A percentile compares a stretch with the other conserved stretches of the same genome.
Evolutionary conservation across 2,888 invertebrate species (phyloP).

Genomic region (Blera fallax): DNA sequence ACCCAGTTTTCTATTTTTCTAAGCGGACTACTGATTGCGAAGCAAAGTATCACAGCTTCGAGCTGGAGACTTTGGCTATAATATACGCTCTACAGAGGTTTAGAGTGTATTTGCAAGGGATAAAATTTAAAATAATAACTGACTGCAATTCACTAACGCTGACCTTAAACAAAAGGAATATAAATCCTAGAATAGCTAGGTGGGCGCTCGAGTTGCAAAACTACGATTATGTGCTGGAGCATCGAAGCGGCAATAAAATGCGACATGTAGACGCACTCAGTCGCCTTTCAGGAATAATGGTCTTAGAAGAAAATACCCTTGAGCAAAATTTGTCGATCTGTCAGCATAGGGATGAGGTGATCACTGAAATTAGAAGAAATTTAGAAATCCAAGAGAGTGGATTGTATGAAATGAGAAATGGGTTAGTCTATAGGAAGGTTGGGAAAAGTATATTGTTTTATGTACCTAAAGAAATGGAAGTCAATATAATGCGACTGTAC

Average conservation of each 20-base stretch:
- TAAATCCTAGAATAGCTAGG: too few relatives aligned
- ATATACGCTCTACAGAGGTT: slow-evolving; percentile 73
- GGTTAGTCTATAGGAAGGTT: slow-evolving; percentile 55
- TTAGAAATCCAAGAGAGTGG: slow-evolving; percentile 1
- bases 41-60: slow-evolving; percentile 75
- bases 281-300: slow-evolving; percentile 12
- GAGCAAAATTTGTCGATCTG: slow-evolving; percentile 51
- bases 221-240: too few relatives aligned
- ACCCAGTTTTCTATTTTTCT: slow-evolving; percentile 42
- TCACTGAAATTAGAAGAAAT: slow-evolving; percentile 13
- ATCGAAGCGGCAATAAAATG: slow-evolving; percentile 60
- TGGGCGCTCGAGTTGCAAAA: too few relatives aligned
- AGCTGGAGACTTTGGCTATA: slow-evolving; percentile 75
- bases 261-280: slow-evolving; percentile 49
- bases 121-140: slow-evolving; percentile 43
- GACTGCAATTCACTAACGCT: slow-evolving; percentile 36
- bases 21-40: slow-evolving; percentile 25
- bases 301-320: slow-evolving; percentile 55
- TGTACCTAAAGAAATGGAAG: slow-evolving; percentile 38
- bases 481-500: slow-evolving; percentile 20
- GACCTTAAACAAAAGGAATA: too few relatives aligned
- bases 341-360: slow-evolving; percentile 23
- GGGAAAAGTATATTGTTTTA: too few relatives aligned
- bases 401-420: slow-evolving; percentile 65
- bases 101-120: slow-evolving; percentile 73